phyloP scores from a whole-genome alignment of 2,113 vertebrate genomes.

The Thermophis baileyi region DNA sequence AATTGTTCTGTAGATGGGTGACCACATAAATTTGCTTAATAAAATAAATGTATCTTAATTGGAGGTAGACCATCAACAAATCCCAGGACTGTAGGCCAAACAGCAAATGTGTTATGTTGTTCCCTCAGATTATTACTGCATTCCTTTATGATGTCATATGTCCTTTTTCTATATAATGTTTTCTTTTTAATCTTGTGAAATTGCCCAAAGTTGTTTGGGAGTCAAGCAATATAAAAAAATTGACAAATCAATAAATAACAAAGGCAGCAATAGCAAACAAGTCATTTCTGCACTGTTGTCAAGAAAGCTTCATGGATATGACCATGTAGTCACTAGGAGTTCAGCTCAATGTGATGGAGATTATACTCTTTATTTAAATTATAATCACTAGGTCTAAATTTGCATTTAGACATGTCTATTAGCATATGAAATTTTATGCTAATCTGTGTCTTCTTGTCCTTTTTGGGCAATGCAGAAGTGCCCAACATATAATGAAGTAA shows the following conservation, averaged over 20 bases:
- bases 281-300: neutral
- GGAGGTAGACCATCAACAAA: neutral
- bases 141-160: neutral
- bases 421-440: neutral
- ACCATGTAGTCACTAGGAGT: neutral
- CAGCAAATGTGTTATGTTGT: neutral
- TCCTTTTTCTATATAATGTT: neutral
- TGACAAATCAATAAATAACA: neutral
- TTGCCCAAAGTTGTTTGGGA: neutral
- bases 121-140: neutral
- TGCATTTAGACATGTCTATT: neutral
- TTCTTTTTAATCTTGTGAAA: neutral
- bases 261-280: neutral
- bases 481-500: neutral
- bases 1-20: neutral
- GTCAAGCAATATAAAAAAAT: neutral
- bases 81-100: neutral
- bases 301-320: neutral
- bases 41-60: neutral
- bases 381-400: neutral
- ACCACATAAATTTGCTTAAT: neutral
- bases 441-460: neutral
- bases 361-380: neutral
- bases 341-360: neutral
- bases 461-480: neutral